phyloP scores from a whole-genome alignment of 1,140 invertebrate species.

The Aphelinus atriplicis region DNA sequence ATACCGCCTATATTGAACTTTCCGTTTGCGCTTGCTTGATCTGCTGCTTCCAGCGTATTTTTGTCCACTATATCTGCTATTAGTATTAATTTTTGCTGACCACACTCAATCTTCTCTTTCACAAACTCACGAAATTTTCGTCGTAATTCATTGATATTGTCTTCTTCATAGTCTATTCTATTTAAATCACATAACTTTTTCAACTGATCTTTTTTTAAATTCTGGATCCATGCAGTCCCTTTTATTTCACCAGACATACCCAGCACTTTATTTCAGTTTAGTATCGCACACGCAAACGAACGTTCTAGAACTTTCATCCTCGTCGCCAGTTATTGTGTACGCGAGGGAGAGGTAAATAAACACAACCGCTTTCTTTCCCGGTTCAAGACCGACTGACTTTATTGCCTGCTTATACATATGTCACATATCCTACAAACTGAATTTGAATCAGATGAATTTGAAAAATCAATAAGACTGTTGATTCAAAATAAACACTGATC shows the following conservation, averaged over 20 bases:
- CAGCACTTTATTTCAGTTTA: neutral
- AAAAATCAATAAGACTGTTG: no score
- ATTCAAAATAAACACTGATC: no score
- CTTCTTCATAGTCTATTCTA: neutral
- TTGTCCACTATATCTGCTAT: no score
- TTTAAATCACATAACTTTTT: slow-evolving; percentile 6
- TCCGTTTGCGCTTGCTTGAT: no score
- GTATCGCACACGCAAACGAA: neutral
- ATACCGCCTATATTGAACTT: neutral
- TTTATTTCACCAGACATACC: neutral
- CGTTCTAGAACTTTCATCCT: neutral
- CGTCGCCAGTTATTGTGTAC: slow-evolving; percentile 1
- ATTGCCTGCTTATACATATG: neutral
- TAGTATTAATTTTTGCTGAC: no score
- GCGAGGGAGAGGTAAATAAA: slow-evolving; percentile 7
- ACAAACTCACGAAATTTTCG: no score
- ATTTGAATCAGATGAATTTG: no score
- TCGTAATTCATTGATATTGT: no score
- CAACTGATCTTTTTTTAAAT: neutral
- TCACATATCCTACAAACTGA: no score
- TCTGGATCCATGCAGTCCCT: slow-evolving; percentile 1
- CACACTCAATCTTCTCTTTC: no score
- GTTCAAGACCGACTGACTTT: neutral
- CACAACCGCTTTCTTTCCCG: neutral
- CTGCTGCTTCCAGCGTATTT: no score